Evolutionary conservation across 1,140 invertebrate genomes (phyloP).

Genomic region (Phortica variegata): DNA sequence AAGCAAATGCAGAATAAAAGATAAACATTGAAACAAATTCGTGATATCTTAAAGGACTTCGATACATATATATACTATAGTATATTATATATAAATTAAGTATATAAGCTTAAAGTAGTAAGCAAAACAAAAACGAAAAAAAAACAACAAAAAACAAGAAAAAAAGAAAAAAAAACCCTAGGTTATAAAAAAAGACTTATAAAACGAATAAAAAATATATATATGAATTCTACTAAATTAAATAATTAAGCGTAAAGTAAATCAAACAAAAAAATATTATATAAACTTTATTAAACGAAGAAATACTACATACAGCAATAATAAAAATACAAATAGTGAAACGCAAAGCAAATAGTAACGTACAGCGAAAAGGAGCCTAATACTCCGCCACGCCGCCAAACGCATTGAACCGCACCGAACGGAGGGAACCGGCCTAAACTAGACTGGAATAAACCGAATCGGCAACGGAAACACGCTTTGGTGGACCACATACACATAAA

Average conservation of each 20-base stretch:
- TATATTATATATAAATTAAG: slow-evolving; percentile 56
- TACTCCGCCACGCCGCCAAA: neutral
- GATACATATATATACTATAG: slow-evolving; percentile 57
- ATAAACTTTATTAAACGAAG: slow-evolving; percentile 37
- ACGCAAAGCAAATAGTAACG: slow-evolving; percentile 48
- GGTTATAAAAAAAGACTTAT: slow-evolving; percentile 48
- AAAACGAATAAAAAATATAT: slow-evolving; percentile 31
- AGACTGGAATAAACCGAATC: too few relatives aligned
- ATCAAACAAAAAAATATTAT: slow-evolving; percentile 32
- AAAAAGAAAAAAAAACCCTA: slow-evolving; percentile 41
- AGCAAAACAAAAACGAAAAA: slow-evolving; percentile 30
- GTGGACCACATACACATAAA: too few relatives aligned
- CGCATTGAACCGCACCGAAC: too few relatives aligned
- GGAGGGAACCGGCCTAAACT: too few relatives aligned
- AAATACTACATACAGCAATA: slow-evolving; percentile 50
- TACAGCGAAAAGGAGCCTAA: slow-evolving; percentile 28
- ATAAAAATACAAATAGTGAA: slow-evolving; percentile 41
- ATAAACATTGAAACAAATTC: slow-evolving; percentile 58
- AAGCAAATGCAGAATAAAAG: slow-evolving; percentile 55
- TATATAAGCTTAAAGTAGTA: slow-evolving; percentile 47
- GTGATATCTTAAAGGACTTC: slow-evolving; percentile 58
- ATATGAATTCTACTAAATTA: slow-evolving; percentile 27
- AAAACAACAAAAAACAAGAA: slow-evolving; percentile 23
- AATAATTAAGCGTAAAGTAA: slow-evolving; percentile 39
- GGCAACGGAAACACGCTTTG: too few relatives aligned